Evolutionary conservation across 2,113 vertebrate species (phyloP).

Genomic region (Lates calcarifer): DNA sequence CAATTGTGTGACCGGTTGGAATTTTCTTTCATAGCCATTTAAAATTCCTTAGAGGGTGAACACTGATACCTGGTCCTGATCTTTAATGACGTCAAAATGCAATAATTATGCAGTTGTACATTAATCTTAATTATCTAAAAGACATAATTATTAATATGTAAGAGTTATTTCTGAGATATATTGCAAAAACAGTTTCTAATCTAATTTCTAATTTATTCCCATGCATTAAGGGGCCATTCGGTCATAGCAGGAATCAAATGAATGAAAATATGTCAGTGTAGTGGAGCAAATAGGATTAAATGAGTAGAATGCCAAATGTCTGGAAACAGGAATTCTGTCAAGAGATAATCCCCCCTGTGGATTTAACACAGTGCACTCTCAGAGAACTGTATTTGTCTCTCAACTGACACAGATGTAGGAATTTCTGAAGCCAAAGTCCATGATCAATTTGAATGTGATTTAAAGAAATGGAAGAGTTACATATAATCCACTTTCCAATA

Average conservation of each 20-base stretch:
- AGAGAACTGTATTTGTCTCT: slow-evolving; percentile 68
- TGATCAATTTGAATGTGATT: slow-evolving; percentile 8
- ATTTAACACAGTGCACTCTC: slow-evolving; percentile 77
- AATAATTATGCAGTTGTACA: background rate
- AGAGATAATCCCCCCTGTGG: slow-evolving; percentile 82
- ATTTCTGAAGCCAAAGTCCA: slow-evolving; percentile 39
- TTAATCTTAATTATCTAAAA: background rate
- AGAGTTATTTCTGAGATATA: background rate
- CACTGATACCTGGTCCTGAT: background rate
- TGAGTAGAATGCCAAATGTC: slow-evolving; percentile 85
- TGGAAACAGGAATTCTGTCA: slow-evolving; percentile 86
- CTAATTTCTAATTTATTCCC: slow-evolving; percentile 85
- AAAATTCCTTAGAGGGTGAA: background rate
- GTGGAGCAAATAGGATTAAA: slow-evolving; percentile 94
- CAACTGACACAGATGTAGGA: slow-evolving; percentile 50
- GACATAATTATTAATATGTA: background rate
- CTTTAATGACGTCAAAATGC: background rate
- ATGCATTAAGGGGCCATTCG: slow-evolving; percentile 80
- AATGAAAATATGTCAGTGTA: slow-evolving; percentile 88
- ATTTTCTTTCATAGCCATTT: background rate
- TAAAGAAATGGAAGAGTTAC: background rate
- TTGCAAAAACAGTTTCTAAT: slow-evolving; percentile 48
- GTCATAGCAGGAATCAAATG: slow-evolving; percentile 86
- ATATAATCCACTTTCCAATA: background rate
- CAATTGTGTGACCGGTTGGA: slow-evolving; percentile 3